Base-by-base conservation (phyloP, 2,888 invertebrate genomes). In the Rhagonycha lutea region DNA sequence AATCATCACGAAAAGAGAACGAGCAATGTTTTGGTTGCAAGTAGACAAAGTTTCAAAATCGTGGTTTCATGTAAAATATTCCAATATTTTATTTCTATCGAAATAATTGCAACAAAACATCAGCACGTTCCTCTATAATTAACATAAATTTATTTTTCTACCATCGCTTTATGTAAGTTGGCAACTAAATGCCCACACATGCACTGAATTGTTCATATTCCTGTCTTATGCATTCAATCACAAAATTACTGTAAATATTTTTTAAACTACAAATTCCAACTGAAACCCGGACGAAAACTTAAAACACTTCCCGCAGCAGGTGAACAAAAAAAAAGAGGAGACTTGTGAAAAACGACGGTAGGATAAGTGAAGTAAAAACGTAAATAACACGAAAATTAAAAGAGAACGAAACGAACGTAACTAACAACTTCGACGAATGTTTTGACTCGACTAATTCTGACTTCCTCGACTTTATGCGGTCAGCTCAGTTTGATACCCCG, bases 371-470 rank as follows among this genome's bases (percentile, higher is more conserved):
- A 65, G 23, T 24, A 65, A 65, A 65, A n/a, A 65, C 63, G 63
- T 14, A 68, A 68, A 68, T 29, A 29, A 32, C 68, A 23, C 61
- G 24, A 47, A 65, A 74, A 74, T 70, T 9, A 71, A 76, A 71
- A 14, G 47, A 75, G 18, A 65, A 74, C 61, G 60, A 77, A 78
- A 78, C 71, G 18, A 69, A 79, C 70, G 26, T 61, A 63, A 71
- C 62, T 24, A 73, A 77, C 74, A 60, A 72, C 70, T 69, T 69
- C 72, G 18, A n/a, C 74, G 14, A 78, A 75, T 69, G 83, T 83
- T 83, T 82, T 77, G 79, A 81, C 85, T 85, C 86, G 84, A 86
- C 86, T 86, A 84, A 83, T 80, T 82, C 85, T 84, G 85, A 85
- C 84, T 85, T 83, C 83, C 79, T 69, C 81, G 82, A 79, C 80